phyloP scores from a whole-genome alignment of 2,797 vertebrate species.

The Oryzias sinensis region DNA sequence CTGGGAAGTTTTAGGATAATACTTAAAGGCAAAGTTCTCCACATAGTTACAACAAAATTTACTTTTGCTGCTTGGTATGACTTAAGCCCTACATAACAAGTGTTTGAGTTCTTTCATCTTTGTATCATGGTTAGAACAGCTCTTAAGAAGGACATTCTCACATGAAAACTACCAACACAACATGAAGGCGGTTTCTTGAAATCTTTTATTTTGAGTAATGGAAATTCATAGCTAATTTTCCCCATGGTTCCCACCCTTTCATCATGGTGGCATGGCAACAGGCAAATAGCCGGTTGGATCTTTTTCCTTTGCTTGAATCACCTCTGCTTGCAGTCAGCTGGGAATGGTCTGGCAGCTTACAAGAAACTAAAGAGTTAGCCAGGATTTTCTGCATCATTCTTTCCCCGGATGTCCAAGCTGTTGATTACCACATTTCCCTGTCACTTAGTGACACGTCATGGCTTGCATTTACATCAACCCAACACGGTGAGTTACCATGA shows the following conservation, averaged over 20 bases:
- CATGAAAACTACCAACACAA: too few relatives aligned
- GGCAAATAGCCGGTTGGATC: conserved; percentile 25
- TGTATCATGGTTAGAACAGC: too few relatives aligned
- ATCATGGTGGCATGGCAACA: background rate
- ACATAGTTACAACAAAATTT: too few relatives aligned
- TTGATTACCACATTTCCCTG: conserved; percentile 50
- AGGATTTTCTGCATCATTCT: conserved; percentile 67
- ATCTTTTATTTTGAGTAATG: background rate
- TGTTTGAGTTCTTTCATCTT: too few relatives aligned
- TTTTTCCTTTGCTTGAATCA: conserved; percentile 37
- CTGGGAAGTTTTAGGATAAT: too few relatives aligned
- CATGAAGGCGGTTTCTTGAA: background rate
- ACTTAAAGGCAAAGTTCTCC: too few relatives aligned
- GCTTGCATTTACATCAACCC: conserved; percentile 33
- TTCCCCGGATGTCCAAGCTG: conserved; percentile 25
- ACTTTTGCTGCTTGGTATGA: too few relatives aligned
- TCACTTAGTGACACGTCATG: conserved; percentile 37
- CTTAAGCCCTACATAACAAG: too few relatives aligned
- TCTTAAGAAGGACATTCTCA: too few relatives aligned
- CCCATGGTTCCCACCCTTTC: background rate
- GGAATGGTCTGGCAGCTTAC: conserved; percentile 32
- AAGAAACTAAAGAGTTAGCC: conserved; percentile 32
- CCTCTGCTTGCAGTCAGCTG: conserved; percentile 56
- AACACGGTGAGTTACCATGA: conserved; percentile 41
- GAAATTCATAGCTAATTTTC: background rate